These are phyloP conservation scores for Micoletzkya japonica DNA, from an alignment of 2,888 invertebrate species.

Conservation along the genomic window DNA sequence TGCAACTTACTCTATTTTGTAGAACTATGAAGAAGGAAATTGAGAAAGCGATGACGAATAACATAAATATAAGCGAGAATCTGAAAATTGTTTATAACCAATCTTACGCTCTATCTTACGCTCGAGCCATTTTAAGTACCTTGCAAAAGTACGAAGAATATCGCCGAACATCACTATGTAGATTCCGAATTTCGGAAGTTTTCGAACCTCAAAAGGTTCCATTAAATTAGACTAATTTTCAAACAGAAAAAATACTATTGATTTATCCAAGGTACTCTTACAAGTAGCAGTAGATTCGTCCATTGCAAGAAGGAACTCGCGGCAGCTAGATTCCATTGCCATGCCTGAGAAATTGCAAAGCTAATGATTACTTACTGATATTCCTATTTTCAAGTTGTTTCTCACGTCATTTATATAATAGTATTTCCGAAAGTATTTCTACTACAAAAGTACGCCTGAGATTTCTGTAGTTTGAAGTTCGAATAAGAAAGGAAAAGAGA, in stretches of 20 bases:
- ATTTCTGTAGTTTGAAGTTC: too few species aligned
- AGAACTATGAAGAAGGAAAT: slow-evolving; percentile 56
- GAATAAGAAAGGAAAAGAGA: too few species aligned
- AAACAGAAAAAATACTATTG: slow-evolving; percentile 54
- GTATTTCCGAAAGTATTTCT: too few species aligned
- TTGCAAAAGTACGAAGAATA: slow-evolving; percentile 64
- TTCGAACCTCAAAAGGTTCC: slow-evolving; percentile 32
- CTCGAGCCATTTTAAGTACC: too few species aligned
- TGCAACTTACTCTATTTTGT: slow-evolving; percentile 48
- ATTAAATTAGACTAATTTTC: too few species aligned
- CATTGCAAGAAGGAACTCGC: slow-evolving; percentile 67
- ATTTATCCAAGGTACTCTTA: too few species aligned
- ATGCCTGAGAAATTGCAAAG: too few species aligned
- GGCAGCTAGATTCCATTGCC: slow-evolving; percentile 69
- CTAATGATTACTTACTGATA: too few species aligned
- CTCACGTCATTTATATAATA: too few species aligned
- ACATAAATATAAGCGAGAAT: slow-evolving; percentile 63
- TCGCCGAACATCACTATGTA: slow-evolving; percentile 66
- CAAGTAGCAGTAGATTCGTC: slow-evolving; percentile 65
- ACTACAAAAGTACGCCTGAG: too few species aligned
- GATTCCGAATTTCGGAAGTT: slow-evolving; percentile 58
- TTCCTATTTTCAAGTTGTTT: too few species aligned
- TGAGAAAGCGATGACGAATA: slow-evolving; percentile 62
- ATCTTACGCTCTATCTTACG: not conserved
- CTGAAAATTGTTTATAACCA: not conserved